Base-by-base conservation (phyloP, 1,140 invertebrate genomes). In the Nymphalis io region DNA sequence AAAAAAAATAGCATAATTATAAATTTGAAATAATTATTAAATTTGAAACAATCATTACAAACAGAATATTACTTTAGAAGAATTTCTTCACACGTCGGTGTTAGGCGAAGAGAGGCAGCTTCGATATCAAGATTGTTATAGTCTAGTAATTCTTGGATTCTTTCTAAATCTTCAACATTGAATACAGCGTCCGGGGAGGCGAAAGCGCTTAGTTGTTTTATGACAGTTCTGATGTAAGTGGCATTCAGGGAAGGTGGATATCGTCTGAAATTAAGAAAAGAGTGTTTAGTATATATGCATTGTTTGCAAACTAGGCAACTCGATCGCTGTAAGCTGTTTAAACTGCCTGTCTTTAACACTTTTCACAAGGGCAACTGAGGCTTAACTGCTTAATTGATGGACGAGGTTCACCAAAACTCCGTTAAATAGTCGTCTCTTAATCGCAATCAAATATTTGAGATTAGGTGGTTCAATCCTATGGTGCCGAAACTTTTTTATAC, bases 191-290 rank as follows among this genome's bases (percentile, higher is more conserved):
- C 82, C 2, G 78, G 79, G 0, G 83, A 79, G 27, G 70, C 79
- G 53, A 84, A 86, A 0, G 84, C 85, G n/a, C 74, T 78, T 5
- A 88, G 53, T 53, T 86, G 83, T 18, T 53, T 57, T 3, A 86
- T 59, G 0, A 79, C 57, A 10, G 48, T 53, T 53, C 59, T 59
- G 2, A 75, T 53, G 33, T 76, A 75, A 5, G 68, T 65, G 10
- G 59, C 48, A 21, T 78, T 83, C 27, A 78, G 46, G 0, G 39
- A 21, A 10, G 44, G 13, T 0, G 83, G 83, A 21, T 78, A 80
- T 38, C 74, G 62, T 11, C 85, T 87, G 21, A 27, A 66, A 66
- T 44, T 42, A 15, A 21, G 42, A 6, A 21, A 33, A 33, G 1
- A 33, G 27, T 33, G 23, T 27, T 27, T 3, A 27, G 3, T 33